Evolutionary conservation across 2,888 invertebrate species (phyloP), one percentile per base, ranked within the genome.

Genomic region (Drosophila austrosaltans): DNA sequence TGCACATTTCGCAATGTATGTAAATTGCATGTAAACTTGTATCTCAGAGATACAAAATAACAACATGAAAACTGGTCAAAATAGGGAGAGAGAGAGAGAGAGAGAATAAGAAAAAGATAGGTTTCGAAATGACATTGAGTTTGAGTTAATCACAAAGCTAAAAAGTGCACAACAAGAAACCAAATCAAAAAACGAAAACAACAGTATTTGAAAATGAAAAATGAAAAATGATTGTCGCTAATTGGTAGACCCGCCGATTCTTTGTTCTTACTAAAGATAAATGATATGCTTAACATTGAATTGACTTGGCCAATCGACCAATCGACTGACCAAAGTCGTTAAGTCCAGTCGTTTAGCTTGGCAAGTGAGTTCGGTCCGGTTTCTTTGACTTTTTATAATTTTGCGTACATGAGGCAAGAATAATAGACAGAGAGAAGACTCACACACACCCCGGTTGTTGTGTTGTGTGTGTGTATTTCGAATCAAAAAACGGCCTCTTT

Each of bases 161-260:
- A 30, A 36, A 73, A 63, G 63, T 60, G 60, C 66, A 44, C 59
- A 59, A 57, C 60, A 61, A 36, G 36, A 36, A 48, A 36, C 36
- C 36, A 36, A 48, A 22, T 22, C 3, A 22, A 12, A 54, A 32
- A 25, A 32, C 62, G 10, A 22, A 40, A 25, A 65, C 53, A 62
- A 44, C 25, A 36, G 57, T 16, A 42, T 28, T 20, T 53, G 53
- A 32, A 36, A 36, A 36, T 36, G 60, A 63, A 39, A 72, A 63
- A 72, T 72, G 70, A 78, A 81, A 69, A 70, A 79, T 84, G 83
- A 84, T 77, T 81, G 81, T 72, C 76, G 68, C 87, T 84, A 83
- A 84, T 84, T 86, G 73, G 20, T 16, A 44, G 67, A 12, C 40
- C n/a, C 7, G 25, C 60, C 69, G 16, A 22, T 44, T 64, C 30